phyloP scores from a whole-genome alignment of 2,113 vertebrate genomes.

The Labeo rohita region DNA sequence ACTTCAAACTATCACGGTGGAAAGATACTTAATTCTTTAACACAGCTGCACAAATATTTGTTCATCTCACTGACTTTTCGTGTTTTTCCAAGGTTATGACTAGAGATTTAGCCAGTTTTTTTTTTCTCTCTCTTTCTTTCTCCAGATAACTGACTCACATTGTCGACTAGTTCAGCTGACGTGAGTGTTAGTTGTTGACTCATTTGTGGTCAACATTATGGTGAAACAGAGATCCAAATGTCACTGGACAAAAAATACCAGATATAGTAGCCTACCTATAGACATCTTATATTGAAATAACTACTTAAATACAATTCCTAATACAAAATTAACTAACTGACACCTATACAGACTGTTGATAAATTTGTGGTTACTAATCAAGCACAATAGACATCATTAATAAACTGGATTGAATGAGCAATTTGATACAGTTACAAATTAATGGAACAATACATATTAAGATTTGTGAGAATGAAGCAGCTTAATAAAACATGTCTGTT shows the following conservation, averaged over 20 bases:
- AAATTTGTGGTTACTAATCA: slow-evolving; percentile 49
- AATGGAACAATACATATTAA: slow-evolving; percentile 46
- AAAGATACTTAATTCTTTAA: not conserved
- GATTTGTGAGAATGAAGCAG: slow-evolving; percentile 50
- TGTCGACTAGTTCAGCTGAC: slow-evolving; percentile 22
- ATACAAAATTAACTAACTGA: not conserved
- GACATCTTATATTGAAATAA: not conserved
- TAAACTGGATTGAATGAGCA: slow-evolving; percentile 42
- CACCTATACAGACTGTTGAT: slow-evolving; percentile 13
- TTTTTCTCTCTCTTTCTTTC: not conserved
- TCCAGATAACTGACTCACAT: slow-evolving; percentile 34
- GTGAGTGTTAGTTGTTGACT: slow-evolving; percentile 27
- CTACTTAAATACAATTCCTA: not conserved
- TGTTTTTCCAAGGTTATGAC: not conserved
- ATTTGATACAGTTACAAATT: slow-evolving; percentile 34
- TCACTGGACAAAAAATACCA: not conserved
- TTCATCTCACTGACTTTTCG: not conserved
- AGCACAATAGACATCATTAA: slow-evolving; percentile 37
- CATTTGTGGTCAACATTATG: slow-evolving; percentile 20
- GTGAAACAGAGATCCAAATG: slow-evolving; percentile 35
- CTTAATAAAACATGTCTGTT: slow-evolving; percentile 55
- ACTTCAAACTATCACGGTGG: not conserved
- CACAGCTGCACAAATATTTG: slow-evolving; percentile 23
- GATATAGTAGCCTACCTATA: not conserved
- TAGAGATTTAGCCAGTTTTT: slow-evolving; percentile 5